Percentiles rank a stretch among this genome's conserved stretches.
phyloP scores from a whole-genome alignment of 2,797 vertebrate genomes.

The Dipus sagitta region DNA sequence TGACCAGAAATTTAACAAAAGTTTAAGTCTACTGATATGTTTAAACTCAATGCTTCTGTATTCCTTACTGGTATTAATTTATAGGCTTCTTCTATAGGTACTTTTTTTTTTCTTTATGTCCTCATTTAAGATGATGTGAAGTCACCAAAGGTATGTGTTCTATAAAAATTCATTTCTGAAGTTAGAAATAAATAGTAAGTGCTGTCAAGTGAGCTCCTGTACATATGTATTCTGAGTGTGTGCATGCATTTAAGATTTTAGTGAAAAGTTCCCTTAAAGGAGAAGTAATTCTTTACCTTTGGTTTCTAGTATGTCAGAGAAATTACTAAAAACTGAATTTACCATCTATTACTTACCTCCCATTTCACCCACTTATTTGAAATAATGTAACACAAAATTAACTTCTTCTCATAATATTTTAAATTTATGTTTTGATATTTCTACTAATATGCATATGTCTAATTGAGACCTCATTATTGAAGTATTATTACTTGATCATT shows the following conservation, averaged over 20 bases:
- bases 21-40: not conserved
- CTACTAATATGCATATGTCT: not conserved
- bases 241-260: not conserved
- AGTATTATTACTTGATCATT: constrained; percentile 1
- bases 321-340: constrained; percentile 11
- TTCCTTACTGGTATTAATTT: not conserved
- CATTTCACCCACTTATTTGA: constrained; percentile 32
- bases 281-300: constrained; percentile 35
- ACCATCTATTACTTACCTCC: not conserved
- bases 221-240: not conserved
- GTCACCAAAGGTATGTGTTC: not conserved
- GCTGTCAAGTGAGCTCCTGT: not conserved
- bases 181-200: constrained; percentile 66
- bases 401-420: constrained; percentile 10
- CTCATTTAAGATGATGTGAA: constrained; percentile 53
- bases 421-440: constrained; percentile 42
- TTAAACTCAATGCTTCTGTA: not conserved
- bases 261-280: not conserved
- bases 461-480: not conserved
- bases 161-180: constrained; percentile 33
- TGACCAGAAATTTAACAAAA: not conserved
- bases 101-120: constrained; percentile 17
- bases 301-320: constrained; percentile 18
- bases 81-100: not conserved
- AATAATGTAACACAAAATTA: constrained; percentile 55